A percentile compares a stretch with the other conserved stretches of the same genome.
Conservation (phyloP, 2,797 vertebrate genomes). For the Semotilus atromaculatus region DNA sequence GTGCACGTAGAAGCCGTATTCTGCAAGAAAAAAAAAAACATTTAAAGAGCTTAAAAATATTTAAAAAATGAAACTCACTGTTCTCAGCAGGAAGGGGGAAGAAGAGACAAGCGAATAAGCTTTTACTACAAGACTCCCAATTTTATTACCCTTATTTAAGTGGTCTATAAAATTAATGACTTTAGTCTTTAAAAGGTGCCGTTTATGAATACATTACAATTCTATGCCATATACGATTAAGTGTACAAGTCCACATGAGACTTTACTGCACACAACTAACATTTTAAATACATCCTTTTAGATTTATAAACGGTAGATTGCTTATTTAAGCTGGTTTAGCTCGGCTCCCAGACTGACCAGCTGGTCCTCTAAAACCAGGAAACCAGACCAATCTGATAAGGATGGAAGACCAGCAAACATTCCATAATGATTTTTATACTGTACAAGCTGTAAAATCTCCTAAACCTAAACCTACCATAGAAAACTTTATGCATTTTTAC, state of each 20-base stretch:
- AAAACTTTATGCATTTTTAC: not conserved
- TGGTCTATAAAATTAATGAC: slow-evolving; percentile 23
- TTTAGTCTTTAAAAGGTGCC: slow-evolving; percentile 25
- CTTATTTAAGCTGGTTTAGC: not conserved
- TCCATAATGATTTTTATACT: not conserved
- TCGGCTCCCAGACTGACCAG: not conserved
- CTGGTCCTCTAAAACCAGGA: not conserved
- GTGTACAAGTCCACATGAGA: not conserved
- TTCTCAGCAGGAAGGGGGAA: not conserved
- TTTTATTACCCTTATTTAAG: slow-evolving; percentile 21
- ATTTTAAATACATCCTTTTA: slow-evolving; percentile 5
- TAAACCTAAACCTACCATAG: not conserved
- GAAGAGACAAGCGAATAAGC: not conserved
- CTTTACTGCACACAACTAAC: not conserved
- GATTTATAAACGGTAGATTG: not conserved
- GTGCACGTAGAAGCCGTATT: not conserved
- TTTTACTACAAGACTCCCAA: slow-evolving; percentile 17
- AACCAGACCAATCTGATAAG: not conserved
- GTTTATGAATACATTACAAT: slow-evolving; percentile 20
- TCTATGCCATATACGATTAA: not conserved
- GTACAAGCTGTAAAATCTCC: no score
- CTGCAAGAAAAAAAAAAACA: not conserved
- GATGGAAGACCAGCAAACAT: not conserved
- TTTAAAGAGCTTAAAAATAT: not conserved
- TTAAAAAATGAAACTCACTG: not conserved